Evolutionary conservation across 2,797 vertebrate genomes (phyloP).

Genomic region (Atherinosoma microstoma): DNA sequence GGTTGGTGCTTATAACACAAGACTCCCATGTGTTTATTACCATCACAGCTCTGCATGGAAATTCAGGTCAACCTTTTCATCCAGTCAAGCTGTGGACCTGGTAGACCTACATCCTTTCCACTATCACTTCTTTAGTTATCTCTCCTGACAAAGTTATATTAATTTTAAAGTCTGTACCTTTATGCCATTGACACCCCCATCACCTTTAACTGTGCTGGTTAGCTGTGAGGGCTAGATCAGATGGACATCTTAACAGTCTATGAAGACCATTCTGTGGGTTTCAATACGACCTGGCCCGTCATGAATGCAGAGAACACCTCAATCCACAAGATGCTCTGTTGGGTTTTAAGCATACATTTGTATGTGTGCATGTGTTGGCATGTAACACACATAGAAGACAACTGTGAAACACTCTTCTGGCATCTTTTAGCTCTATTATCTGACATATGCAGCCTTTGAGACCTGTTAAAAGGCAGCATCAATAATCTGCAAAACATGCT

Average conservation of each 20-base stretch:
- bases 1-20: constrained; percentile 23
- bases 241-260: constrained; percentile 66
- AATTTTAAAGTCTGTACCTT: constrained; percentile 28
- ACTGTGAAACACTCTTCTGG: constrained; percentile 60
- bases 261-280: constrained; percentile 49
- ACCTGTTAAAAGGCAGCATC: constrained; percentile 64
- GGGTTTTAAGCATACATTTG: constrained; percentile 41
- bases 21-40: constrained; percentile 21
- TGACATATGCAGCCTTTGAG: constrained; percentile 54
- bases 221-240: constrained; percentile 49
- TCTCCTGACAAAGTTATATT: constrained; percentile 7
- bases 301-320: constrained; percentile 47
- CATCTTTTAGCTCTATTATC: constrained; percentile 55
- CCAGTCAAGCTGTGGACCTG: constrained; percentile 29
- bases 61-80: constrained; percentile 61
- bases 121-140: constrained; percentile 16
- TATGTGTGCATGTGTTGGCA: constrained; percentile 59
- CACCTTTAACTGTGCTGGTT: constrained; percentile 55
- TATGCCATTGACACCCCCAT: constrained; percentile 31
- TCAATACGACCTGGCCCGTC: constrained; percentile 38
- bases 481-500: constrained; percentile 69
- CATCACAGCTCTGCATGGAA: constrained; percentile 46
- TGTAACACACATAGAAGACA: constrained; percentile 59
- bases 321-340: constrained; percentile 52
- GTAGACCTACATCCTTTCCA: constrained; percentile 75